Conservation (phyloP, 2,888 invertebrate genomes). For the Pollenia amentaria region DNA sequence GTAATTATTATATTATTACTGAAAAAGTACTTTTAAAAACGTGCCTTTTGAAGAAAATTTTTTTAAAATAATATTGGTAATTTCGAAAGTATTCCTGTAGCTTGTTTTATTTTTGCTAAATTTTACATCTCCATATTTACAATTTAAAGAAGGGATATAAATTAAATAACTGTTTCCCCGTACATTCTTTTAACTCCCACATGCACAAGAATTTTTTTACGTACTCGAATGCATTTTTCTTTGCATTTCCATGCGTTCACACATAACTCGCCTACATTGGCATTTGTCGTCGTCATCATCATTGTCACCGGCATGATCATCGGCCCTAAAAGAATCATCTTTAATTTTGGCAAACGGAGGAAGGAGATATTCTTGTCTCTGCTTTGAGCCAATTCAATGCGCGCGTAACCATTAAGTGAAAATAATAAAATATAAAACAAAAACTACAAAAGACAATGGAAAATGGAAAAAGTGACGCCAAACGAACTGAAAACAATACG, state of each 20-base stretch:
- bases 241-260: not conserved
- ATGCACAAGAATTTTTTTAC: not conserved
- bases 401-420: constrained; percentile 59
- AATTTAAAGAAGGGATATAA: too few species aligned
- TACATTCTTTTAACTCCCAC: not conserved
- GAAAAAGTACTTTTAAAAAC: too few species aligned
- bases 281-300: constrained; percentile 7
- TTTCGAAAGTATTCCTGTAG: too few species aligned
- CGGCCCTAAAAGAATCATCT: constrained; percentile 17
- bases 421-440: constrained; percentile 54
- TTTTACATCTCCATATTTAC: too few species aligned
- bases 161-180: too few species aligned
- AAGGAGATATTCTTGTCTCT: constrained; percentile 19
- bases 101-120: too few species aligned
- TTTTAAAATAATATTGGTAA: too few species aligned
- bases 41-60: too few species aligned
- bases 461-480: constrained; percentile 55
- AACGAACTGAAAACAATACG: constrained; percentile 59
- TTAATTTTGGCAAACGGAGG: not conserved
- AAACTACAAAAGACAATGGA: constrained; percentile 53
- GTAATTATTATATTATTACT: too few species aligned
- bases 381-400: constrained; percentile 59
- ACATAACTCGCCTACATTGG: constrained; percentile 9
- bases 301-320: constrained; percentile 11
- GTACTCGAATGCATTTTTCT: not conserved